phyloP scores from a whole-genome alignment of 2,888 invertebrate species.

The Diaperis boleti region DNA sequence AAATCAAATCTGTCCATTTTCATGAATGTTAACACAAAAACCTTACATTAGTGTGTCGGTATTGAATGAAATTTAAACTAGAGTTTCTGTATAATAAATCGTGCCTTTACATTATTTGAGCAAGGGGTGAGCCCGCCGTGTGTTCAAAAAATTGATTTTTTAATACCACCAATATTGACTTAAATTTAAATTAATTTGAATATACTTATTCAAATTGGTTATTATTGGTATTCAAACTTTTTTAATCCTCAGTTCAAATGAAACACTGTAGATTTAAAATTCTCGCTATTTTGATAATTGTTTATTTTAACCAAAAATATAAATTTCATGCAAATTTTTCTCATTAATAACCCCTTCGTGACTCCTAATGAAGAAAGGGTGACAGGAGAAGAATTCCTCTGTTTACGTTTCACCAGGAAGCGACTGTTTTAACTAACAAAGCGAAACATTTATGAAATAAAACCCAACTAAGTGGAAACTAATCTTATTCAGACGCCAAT shows the following conservation, averaged over 20 bases:
- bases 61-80: conserved; percentile 17
- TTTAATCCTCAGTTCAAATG: conserved; percentile 11
- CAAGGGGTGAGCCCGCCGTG: conserved; percentile 36
- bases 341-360: conserved; percentile 28
- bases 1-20: too few species aligned
- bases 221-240: conserved; percentile 28
- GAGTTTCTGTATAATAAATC: conserved; percentile 18
- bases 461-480: conserved; percentile 59
- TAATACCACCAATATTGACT: conserved; percentile 48
- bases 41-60: not conserved
- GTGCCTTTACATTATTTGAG: conserved; percentile 36
- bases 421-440: conserved; percentile 51
- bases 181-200: conserved; percentile 51
- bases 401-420: conserved; percentile 36
- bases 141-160: conserved; percentile 45
- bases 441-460: conserved; percentile 57
- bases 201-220: conserved; percentile 45
- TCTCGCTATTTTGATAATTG: conserved; percentile 30
- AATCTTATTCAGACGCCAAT: conserved; percentile 60
- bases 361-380: conserved; percentile 26
- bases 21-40: too few species aligned
- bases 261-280: not conserved
- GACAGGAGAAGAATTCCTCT: conserved; percentile 23
- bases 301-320: conserved; percentile 29
- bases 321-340: conserved; percentile 20